Conservation (phyloP, 2,888 invertebrate genomes). For the Rosalia funebris region DNA sequence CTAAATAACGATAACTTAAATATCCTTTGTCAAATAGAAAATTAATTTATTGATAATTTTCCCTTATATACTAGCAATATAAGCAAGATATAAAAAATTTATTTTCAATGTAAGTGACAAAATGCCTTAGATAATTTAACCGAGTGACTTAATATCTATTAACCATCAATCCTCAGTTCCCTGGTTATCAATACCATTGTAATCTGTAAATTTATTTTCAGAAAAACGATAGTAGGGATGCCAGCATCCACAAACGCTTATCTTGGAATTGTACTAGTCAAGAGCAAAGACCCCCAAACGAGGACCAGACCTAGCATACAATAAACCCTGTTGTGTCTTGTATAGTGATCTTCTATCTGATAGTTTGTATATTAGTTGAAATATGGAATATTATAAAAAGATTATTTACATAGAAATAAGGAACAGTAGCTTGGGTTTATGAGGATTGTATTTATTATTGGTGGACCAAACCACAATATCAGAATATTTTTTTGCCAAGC, state of each 20-base stretch:
- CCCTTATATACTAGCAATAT: no score
- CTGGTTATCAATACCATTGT: no score
- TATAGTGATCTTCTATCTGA: constrained; percentile 59
- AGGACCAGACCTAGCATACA: constrained; percentile 63
- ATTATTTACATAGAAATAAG: constrained; percentile 40
- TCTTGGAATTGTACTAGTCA: constrained; percentile 69
- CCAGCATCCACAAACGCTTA: constrained; percentile 70
- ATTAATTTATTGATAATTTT: no score
- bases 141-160: no score
- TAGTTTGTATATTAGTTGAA: constrained; percentile 58
- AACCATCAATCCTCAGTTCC: no score
- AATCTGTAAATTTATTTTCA: constrained; percentile 46
- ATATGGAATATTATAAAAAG: constrained; percentile 46
- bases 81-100: no score
- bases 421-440: constrained; percentile 52
- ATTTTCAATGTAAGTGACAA: no score
- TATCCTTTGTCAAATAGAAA: no score
- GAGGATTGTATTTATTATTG: constrained; percentile 47
- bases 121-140: no score
- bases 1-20: no score
- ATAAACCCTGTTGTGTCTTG: constrained; percentile 55
- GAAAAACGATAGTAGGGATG: constrained; percentile 66
- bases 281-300: constrained; percentile 53
- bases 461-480: constrained; percentile 59
- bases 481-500: constrained; percentile 33